Base-by-base conservation (phyloP, 2,113 vertebrate genomes). In the Micromys minutus region DNA sequence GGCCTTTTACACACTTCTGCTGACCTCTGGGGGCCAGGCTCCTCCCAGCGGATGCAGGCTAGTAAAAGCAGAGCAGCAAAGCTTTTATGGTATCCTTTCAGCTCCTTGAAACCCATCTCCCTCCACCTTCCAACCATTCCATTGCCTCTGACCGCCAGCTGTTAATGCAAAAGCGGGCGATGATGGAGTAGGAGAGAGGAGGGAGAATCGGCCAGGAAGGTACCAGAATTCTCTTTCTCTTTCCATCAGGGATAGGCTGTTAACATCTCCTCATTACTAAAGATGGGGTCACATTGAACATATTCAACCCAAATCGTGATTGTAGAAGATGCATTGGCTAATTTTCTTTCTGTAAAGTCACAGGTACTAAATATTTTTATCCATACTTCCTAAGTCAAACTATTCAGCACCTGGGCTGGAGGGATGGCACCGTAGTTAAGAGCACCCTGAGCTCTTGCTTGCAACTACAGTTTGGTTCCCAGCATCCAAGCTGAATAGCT, bases 41-140 rank as follows among this genome's bases (percentile, higher is more conserved):
- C 92, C 96, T 98, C 93, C 93, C 96, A 97, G 96, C 97, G 81
- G 96, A 96, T 97, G 97, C 95, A 47, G 96, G 91, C 98, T 98
- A 96, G 95, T 98, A 97, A 98, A 98, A 98, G 98, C 97, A 98
- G 96, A 97, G 95, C 97, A 95, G 96, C 96, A 97, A 97, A 97
- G 98, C 98, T 98, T 98, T 98, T 98, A 98, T 96, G 97, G 97
- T 97, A 95, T 97, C 96, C 92, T 98, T 98, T 97, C 94, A 91
- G 96, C 94, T 95, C 97, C 97, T 94, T 97, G 97, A 96, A 98
- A 98, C 89, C 97, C 97, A 87, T 84, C 96, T 97, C 89, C 97
- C 97, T 95, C 98, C 97, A 98, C 94, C 97, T 93, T 97, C 97
- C 96, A 95, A 93, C 96, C 95, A 96, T 97, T 97, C 97, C 90